A percentile compares a stretch with the other conserved stretches of the same genome.
phyloP scores from a whole-genome alignment of 2,113 vertebrate genomes.

The Dipodomys stephensi region DNA sequence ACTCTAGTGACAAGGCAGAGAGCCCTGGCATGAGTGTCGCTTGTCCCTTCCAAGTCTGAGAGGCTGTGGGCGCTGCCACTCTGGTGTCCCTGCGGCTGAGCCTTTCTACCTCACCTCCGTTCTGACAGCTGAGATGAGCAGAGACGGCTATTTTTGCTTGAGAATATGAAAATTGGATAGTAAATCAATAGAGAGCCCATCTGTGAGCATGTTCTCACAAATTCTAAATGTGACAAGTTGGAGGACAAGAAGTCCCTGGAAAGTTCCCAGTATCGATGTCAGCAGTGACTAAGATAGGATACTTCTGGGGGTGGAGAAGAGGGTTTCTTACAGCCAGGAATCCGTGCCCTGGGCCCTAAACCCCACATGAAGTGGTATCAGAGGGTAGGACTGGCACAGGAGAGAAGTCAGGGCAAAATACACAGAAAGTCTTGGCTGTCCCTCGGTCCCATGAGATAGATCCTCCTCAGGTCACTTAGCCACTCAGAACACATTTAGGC shows the following conservation, averaged over 20 bases:
- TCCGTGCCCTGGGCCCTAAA: not conserved
- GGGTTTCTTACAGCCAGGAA: too few relatives aligned
- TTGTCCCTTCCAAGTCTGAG: not conserved
- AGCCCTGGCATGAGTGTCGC: fast-evolving
- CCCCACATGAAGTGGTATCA: not conserved
- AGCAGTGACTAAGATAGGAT: not conserved
- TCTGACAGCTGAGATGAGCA: slow-evolving; percentile 41
- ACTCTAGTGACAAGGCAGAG: fast-evolving
- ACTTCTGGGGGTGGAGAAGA: not conserved
- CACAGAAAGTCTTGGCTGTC: not conserved
- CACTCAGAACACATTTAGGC: not conserved
- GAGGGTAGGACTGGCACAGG: fast-evolving
- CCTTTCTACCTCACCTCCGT: not conserved
- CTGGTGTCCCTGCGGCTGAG: not conserved
- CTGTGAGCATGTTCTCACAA: slow-evolving; percentile 51
- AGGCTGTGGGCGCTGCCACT: not conserved
- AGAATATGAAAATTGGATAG: slow-evolving; percentile 51
- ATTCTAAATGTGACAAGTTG: slow-evolving; percentile 47
- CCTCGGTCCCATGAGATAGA: not conserved
- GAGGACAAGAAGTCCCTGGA: slow-evolving; percentile 52
- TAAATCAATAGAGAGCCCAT: slow-evolving; percentile 59
- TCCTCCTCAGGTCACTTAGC: not conserved
- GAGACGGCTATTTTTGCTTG: slow-evolving; percentile 59
- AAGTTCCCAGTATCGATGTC: not conserved
- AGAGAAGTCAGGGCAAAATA: not conserved